Base-by-base conservation (phyloP, 1,140 invertebrate species). In the Venturia canescens region DNA sequence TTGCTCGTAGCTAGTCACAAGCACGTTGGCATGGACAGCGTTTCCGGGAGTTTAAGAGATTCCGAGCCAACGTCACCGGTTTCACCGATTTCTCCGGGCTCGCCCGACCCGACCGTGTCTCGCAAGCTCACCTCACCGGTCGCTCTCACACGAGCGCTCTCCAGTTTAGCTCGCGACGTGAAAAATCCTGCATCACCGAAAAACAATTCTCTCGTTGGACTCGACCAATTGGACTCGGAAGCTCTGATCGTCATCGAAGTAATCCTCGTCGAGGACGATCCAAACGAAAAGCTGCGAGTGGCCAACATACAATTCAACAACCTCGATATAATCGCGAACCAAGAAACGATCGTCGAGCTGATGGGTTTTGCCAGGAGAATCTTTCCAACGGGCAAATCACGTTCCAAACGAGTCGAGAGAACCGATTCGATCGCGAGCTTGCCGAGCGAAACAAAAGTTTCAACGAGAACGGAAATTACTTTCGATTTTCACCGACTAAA, bases 241-340 rank as follows among this genome's bases (percentile, higher is more conserved):
- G 97, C 97, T 0, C 91, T 98, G 3, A 98, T 99, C 23, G 94
- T 95, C 0, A 91, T 98, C 4, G 97, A 98, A 82, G 91, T 98
- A 15, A 94, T 94, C 53, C 90, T 97, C 66, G 94, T 98, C 7
- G 94, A 94, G 7, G 94, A 94, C 78, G 93, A 95, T 3, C 83
- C 85, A 0, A 81, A 82, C 2, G 96, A 97, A 87, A 93, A 94
- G 70, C 88, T 97, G 26, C 94, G 96, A 80, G 95, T 97, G 53
- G 95, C 96, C 0, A 97, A 96, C 86, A 96, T 99, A 83, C 94
- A 97, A 77, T 99, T 98, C 85, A 99, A 98, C 87, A 98, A 97
- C 90, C 92, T 99, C 75, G 98, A 99, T 90, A 96, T 99, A 50
- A 98, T 98, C 95, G 98, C 97, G 0, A 99, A 99, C 92, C 97